Evolutionary conservation across 2,797 vertebrate genomes (phyloP).

Genomic region (Diglossa cyanea): DNA sequence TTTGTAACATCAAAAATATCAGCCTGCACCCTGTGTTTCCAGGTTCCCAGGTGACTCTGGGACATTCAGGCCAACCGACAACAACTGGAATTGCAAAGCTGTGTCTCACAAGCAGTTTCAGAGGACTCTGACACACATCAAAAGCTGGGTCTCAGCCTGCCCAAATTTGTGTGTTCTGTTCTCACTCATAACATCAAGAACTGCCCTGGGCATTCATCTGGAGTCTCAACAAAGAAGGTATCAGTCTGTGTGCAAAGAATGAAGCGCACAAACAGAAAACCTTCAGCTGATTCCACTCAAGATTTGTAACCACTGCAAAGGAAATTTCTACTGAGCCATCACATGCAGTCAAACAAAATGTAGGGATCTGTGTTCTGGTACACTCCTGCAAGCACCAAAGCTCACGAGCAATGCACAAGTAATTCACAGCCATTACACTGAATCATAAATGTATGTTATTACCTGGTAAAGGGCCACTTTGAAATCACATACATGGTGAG

Average conservation of each 20-base stretch:
- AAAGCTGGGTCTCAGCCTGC: background rate
- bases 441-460: background rate
- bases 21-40: background rate
- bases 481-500: background rate
- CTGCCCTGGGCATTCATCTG: background rate
- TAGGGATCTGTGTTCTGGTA: background rate
- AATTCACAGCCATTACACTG: background rate
- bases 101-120: fast-evolving
- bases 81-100: background rate
- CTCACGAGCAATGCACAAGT: fast-evolving
- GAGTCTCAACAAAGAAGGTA: background rate
- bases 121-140: background rate
- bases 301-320: background rate
- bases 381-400: background rate
- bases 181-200: background rate
- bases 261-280: fast-evolving
- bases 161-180: background rate
- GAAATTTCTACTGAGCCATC: background rate
- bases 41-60: background rate
- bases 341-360: background rate
- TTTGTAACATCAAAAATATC: background rate
- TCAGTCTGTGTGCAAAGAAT: background rate
- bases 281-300: background rate
- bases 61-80: background rate
- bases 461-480: fast-evolving